A percentile compares a stretch with the other conserved stretches of the same genome.
These are phyloP conservation scores for Heteropelma amictum DNA, from an alignment of 2,888 invertebrate genomes.

Conservation along the genomic window DNA sequence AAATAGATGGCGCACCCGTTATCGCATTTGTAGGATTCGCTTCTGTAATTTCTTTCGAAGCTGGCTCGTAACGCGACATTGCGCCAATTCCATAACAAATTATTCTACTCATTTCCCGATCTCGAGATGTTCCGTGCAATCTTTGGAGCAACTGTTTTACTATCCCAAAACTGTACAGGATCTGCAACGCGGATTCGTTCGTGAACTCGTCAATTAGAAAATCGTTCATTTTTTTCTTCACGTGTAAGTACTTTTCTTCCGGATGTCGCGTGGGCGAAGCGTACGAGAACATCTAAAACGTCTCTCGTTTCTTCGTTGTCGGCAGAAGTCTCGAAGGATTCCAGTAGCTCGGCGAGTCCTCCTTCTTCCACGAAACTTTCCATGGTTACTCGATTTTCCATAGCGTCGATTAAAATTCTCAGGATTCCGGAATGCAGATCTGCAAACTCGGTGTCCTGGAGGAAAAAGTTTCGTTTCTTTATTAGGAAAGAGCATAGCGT, in stretches of 20 bases:
- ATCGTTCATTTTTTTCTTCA: neutral
- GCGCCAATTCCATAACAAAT: slow-evolving; percentile 65
- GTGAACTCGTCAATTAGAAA: neutral
- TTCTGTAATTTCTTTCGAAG: slow-evolving; percentile 64
- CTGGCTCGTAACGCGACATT: slow-evolving; percentile 64
- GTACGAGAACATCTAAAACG: slow-evolving; percentile 62
- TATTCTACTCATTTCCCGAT: slow-evolving; percentile 56
- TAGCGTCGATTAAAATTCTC: slow-evolving; percentile 57
- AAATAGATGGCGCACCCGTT: slow-evolving; percentile 60
- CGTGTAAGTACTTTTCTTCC: slow-evolving; percentile 65
- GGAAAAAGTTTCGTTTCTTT: slow-evolving; percentile 6
- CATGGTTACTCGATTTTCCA: slow-evolving; percentile 62
- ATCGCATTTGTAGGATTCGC: slow-evolving; percentile 56
- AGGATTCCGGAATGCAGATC: slow-evolving; percentile 65
- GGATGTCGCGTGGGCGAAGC: slow-evolving; percentile 58
- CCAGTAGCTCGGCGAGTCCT: slow-evolving; percentile 63
- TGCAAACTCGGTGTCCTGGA: slow-evolving; percentile 64
- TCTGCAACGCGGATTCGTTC: slow-evolving; percentile 55
- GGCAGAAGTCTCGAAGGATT: slow-evolving; percentile 58
- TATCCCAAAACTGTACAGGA: slow-evolving; percentile 63
- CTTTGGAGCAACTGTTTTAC: slow-evolving; percentile 58
- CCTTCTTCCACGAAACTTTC: slow-evolving; percentile 58
- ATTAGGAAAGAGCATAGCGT: neutral
- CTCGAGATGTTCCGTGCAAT: slow-evolving; percentile 49
- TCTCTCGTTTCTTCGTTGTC: slow-evolving; percentile 54